Evolutionary conservation across 2,113 vertebrate genomes (phyloP).

Genomic region (Amphiprion ocellaris): DNA sequence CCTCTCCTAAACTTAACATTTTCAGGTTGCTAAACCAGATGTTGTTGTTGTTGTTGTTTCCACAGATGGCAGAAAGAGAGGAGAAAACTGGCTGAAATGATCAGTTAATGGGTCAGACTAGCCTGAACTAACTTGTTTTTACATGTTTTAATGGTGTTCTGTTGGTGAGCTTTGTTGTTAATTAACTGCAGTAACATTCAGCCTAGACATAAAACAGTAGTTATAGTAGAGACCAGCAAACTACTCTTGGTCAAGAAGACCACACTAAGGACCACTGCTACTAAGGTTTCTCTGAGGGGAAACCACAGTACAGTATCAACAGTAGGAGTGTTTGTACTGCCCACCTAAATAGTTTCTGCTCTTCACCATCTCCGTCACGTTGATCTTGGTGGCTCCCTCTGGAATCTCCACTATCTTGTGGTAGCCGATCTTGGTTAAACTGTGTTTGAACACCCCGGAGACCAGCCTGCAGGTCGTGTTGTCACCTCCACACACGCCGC

Average conservation of each 20-base stretch:
- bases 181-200: no score
- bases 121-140: not conserved
- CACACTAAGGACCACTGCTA: not conserved
- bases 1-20: no score
- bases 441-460: conserved; percentile 93
- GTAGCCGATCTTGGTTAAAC: conserved; percentile 92
- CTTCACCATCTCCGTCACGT: conserved; percentile 96
- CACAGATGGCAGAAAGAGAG: no score
- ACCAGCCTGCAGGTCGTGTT: conserved; percentile 92
- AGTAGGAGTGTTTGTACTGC: conserved; percentile 37
- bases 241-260: not conserved
- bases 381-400: conserved; percentile 97
- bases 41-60: no score
- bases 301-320: not conserved
- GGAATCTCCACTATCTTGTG: conserved; percentile 97
- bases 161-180: no score
- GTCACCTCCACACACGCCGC: conserved; percentile 94
- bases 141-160: accelerated
- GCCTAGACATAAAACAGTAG: not conserved
- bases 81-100: no score
- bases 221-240: not conserved
- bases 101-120: no score
- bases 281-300: not conserved
- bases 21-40: no score
- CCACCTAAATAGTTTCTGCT: conserved; percentile 97